Percentiles rank a stretch among this genome's conserved stretches.
phyloP scores from a whole-genome alignment of 2,113 vertebrate genomes.

The Channa argus region DNA sequence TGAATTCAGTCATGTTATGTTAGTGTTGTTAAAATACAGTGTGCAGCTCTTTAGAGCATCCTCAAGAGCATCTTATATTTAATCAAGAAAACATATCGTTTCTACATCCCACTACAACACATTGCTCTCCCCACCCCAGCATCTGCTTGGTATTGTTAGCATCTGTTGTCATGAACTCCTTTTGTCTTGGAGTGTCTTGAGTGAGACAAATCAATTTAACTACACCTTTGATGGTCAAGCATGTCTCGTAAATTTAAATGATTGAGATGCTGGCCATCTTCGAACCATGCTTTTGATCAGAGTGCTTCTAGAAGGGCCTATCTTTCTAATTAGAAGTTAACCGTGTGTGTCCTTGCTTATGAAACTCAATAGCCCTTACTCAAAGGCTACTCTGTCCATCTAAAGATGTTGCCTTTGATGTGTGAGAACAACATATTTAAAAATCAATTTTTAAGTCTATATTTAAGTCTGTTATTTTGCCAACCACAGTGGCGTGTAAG shows the following conservation, averaged over 20 bases:
- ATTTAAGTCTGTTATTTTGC: too few species aligned
- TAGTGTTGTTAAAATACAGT: too few species aligned
- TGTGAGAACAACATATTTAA: constrained; percentile 59
- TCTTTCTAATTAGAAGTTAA: constrained; percentile 72
- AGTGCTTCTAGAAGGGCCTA: constrained; percentile 39
- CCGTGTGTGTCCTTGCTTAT: constrained; percentile 55
- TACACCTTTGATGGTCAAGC: constrained; percentile 74
- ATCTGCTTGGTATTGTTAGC: constrained; percentile 21
- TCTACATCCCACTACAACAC: constrained; percentile 9
- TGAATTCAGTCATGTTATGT: not conserved
- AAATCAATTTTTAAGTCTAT: too few species aligned
- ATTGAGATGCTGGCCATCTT: constrained; percentile 54
- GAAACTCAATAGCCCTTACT: constrained; percentile 69
- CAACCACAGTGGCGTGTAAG: too few species aligned
- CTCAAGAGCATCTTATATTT: constrained; percentile 28
- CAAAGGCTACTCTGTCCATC: constrained; percentile 51
- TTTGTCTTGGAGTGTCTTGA: constrained; percentile 64
- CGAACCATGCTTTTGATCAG: constrained; percentile 67
- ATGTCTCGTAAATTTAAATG: constrained; percentile 59
- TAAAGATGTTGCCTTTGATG: constrained; percentile 71
- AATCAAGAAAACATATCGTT: constrained; percentile 30
- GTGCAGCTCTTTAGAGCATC: constrained; percentile 21
- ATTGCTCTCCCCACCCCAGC: not conserved
- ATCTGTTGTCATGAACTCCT: constrained; percentile 12
- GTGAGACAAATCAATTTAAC: constrained; percentile 33